These are phyloP conservation scores for Tanytarsus gracilentus DNA, from an alignment of 2,888 invertebrate species.

Conservation along the genomic window DNA sequence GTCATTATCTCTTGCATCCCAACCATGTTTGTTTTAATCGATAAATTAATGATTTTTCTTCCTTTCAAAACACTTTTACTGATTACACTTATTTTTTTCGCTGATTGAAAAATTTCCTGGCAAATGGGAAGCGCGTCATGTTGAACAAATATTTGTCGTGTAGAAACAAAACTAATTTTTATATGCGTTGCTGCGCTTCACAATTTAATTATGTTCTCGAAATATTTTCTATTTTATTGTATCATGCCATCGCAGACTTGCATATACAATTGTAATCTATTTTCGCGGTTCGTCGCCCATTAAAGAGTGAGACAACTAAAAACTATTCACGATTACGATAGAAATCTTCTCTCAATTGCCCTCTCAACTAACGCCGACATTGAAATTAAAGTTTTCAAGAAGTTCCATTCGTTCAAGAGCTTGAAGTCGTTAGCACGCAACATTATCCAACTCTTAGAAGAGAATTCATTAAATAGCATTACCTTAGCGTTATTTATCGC, in stretches of 20 bases:
- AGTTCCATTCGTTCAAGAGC: background rate
- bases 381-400: conserved; percentile 1
- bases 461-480: conserved; percentile 28
- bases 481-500: conserved; percentile 24
- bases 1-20: background rate
- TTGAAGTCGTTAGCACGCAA: conserved; percentile 26
- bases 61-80: background rate
- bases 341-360: background rate
- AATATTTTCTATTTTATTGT: background rate
- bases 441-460: background rate
- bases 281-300: conserved; percentile 25
- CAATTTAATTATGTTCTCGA: background rate
- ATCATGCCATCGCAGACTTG: conserved; percentile 17
- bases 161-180: background rate
- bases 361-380: background rate
- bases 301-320: conserved; percentile 2
- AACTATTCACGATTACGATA: conserved; percentile 11
- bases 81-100: background rate
- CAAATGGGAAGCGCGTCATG: background rate
- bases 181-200: background rate
- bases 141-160: conserved; percentile 18
- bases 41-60: conserved; percentile 11
- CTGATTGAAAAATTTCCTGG: background rate
- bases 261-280: conserved; percentile 3
- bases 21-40: conserved; percentile 28